These are phyloP conservation scores for Melipona beecheii DNA, from an alignment of 2,888 invertebrate genomes.

Conservation along the genomic window DNA sequence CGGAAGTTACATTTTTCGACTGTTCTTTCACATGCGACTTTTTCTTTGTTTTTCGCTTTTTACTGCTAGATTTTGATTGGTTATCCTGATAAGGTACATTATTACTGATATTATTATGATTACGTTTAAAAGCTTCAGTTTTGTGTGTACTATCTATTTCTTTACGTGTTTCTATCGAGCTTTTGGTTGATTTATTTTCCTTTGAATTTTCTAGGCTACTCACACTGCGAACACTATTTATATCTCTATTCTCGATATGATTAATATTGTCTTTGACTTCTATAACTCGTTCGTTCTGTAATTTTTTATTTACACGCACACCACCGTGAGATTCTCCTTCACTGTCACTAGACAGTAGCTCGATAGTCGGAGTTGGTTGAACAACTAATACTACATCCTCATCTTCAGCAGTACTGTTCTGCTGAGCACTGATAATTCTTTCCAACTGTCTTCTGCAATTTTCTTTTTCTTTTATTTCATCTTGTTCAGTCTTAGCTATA, in stretches of 20 bases:
- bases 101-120: slow-evolving; percentile 46
- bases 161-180: slow-evolving; percentile 20
- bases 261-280: slow-evolving; percentile 46
- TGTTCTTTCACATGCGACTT: slow-evolving; percentile 51
- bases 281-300: slow-evolving; percentile 62
- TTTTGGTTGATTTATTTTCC: slow-evolving; percentile 44
- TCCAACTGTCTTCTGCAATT: slow-evolving; percentile 71
- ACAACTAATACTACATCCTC: slow-evolving; percentile 83
- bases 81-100: slow-evolving; percentile 39
- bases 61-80: slow-evolving; percentile 35
- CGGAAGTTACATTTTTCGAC: slow-evolving; percentile 2
- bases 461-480: slow-evolving; percentile 68
- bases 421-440: slow-evolving; percentile 72
- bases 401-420: slow-evolving; percentile 73
- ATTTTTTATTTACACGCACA: slow-evolving; percentile 61
- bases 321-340: slow-evolving; percentile 69
- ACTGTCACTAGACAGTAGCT: slow-evolving; percentile 81
- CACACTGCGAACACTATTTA: background rate
- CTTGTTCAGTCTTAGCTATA: slow-evolving; percentile 53
- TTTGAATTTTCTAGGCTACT: slow-evolving; percentile 19
- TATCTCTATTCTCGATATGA: slow-evolving; percentile 18
- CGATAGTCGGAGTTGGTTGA: slow-evolving; percentile 81
- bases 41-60: slow-evolving; percentile 52
- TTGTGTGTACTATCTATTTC: slow-evolving; percentile 42
- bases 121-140: slow-evolving; percentile 50